These are phyloP conservation scores for Lottia gigantea DNA, from an alignment of 2,888 invertebrate genomes.

Conservation along the genomic window DNA sequence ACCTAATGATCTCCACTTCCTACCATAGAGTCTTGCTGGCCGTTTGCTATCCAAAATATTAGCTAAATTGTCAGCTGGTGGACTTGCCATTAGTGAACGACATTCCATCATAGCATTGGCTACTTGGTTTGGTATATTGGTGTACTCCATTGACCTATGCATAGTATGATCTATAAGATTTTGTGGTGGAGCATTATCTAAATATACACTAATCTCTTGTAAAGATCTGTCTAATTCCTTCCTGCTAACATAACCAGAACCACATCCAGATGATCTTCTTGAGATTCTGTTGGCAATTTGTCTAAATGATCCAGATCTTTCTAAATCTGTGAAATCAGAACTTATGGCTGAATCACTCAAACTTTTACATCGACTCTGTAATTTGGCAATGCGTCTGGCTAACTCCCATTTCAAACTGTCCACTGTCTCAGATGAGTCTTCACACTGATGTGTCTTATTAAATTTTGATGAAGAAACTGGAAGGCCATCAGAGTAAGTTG, in stretches of 20 bases:
- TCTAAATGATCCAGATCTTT: slow-evolving; percentile 47
- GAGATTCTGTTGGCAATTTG: slow-evolving; percentile 31
- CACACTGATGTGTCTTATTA: neutral
- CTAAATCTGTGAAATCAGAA: slow-evolving; percentile 60
- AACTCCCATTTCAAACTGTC: slow-evolving; percentile 42
- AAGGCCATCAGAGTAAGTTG: neutral
- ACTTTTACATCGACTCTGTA: slow-evolving; percentile 44
- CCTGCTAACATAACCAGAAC: neutral
- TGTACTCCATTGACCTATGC: neutral
- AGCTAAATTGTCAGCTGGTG: neutral
- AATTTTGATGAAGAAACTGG: neutral
- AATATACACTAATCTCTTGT: neutral
- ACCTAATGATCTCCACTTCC: slow-evolving; percentile 25
- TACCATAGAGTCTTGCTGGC: slow-evolving; percentile 20
- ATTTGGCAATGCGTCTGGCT: slow-evolving; percentile 42
- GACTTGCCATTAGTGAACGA: neutral
- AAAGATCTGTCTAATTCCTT: neutral
- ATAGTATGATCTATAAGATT: neutral
- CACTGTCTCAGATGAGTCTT: neutral
- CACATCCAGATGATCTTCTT: neutral
- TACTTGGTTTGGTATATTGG: neutral
- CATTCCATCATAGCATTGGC: neutral
- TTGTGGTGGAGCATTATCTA: neutral
- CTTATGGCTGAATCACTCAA: slow-evolving; percentile 62
- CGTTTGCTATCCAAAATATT: neutral